phyloP scores from a whole-genome alignment of 2,888 invertebrate genomes.

The Sialis lutaria region DNA sequence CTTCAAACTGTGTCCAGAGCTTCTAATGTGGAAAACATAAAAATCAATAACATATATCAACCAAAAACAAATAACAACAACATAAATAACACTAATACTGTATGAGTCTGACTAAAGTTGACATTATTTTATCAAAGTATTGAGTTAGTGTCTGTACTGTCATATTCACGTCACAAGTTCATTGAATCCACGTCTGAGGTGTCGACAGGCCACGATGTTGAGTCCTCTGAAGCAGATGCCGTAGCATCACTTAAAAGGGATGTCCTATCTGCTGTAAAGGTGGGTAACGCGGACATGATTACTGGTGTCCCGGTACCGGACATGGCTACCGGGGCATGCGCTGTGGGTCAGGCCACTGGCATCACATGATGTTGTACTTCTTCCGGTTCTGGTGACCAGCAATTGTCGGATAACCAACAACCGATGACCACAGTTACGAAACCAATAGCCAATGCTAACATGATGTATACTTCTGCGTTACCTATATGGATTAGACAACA shows the following conservation, averaged over 20 bases:
- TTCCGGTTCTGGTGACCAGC: conserved; percentile 56
- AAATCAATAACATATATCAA: no score
- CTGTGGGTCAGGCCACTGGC: conserved; percentile 47
- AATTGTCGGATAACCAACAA: conserved; percentile 62
- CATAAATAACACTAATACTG: no score
- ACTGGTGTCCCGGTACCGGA: conserved; percentile 16
- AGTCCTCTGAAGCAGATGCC: conserved; percentile 14
- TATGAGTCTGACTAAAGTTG: no score
- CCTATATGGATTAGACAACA: conserved; percentile 22
- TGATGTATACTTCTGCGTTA: conserved; percentile 59
- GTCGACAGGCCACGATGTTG: conserved; percentile 17
- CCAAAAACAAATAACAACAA: no score
- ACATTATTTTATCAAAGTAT: no score
- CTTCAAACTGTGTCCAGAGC: no score
- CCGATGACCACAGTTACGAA: conserved; percentile 56
- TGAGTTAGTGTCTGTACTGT: background rate
- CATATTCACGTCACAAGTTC: conserved; percentile 12
- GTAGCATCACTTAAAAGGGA: conserved; percentile 15
- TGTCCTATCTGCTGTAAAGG: conserved; percentile 26
- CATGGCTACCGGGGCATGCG: no score
- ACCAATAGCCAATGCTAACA: conserved; percentile 52
- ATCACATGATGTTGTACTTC: conserved; percentile 26
- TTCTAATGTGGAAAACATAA: no score
- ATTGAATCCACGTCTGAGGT: conserved; percentile 15
- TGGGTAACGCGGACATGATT: conserved; percentile 25